Conservation (phyloP, 2,797 vertebrate species). For the Muscicapa striata region DNA sequence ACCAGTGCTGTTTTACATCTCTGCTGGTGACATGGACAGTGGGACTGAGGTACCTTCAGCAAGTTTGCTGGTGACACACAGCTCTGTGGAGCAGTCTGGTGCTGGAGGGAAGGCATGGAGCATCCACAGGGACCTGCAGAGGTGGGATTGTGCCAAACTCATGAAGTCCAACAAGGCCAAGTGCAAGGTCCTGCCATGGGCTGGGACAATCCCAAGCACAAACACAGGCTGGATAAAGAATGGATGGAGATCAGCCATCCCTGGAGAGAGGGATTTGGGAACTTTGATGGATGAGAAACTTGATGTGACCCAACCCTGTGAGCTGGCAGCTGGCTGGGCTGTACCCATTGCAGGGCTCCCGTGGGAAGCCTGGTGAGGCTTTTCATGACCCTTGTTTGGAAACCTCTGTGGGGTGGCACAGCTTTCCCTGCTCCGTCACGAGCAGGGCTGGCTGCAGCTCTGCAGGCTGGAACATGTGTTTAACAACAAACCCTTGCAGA, state of each 20-base stretch:
- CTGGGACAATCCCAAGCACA: background rate
- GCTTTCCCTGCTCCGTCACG: rapidly evolving
- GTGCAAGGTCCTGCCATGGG: background rate
- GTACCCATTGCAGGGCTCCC: background rate
- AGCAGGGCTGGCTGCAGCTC: background rate
- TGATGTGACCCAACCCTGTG: background rate
- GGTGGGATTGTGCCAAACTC: background rate
- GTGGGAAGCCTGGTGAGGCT: background rate
- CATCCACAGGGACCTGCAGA: background rate
- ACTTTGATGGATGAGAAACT: background rate
- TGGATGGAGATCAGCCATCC: background rate
- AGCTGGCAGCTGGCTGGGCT: rapidly evolving
- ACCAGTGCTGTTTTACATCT: background rate
- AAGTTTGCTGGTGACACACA: background rate
- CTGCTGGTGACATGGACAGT: background rate
- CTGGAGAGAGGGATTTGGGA: background rate
- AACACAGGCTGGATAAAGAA: background rate
- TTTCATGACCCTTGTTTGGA: background rate
- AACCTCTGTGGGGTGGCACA: background rate
- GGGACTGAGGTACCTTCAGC: background rate
- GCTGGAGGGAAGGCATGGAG: background rate
- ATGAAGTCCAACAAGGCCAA: background rate
- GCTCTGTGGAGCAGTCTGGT: background rate
- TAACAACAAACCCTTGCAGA: background rate
- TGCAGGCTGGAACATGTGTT: background rate